Conservation (phyloP, 2,113 vertebrate species). For the Corvus moneduloides region DNA sequence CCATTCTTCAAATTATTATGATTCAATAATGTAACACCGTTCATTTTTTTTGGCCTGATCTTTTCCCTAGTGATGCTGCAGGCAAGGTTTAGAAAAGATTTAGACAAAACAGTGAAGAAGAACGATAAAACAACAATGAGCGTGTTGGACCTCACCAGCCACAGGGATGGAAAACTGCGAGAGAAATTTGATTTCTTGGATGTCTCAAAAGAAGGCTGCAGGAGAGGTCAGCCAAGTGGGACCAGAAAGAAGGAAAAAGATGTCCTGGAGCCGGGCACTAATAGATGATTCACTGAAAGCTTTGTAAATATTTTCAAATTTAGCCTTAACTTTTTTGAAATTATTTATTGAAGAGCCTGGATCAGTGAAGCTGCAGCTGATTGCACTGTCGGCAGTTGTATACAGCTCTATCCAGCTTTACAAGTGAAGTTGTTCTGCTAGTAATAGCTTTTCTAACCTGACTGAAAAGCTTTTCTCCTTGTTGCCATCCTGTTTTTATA, state of each 20-base stretch:
- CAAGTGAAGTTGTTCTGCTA: slow-evolving; percentile 4
- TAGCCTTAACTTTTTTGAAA: background rate
- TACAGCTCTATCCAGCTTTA: background rate
- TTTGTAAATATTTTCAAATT: slow-evolving; percentile 48
- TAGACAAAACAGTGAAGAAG: background rate
- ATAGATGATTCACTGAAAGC: background rate
- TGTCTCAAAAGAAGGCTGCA: background rate
- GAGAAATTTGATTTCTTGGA: background rate
- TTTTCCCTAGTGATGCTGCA: background rate
- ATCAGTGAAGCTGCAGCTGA: background rate
- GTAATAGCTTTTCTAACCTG: slow-evolving; percentile 43
- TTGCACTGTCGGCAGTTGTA: background rate
- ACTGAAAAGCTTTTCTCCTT: slow-evolving; percentile 37
- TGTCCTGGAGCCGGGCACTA: background rate
- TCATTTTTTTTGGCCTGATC: background rate
- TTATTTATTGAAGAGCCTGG: background rate
- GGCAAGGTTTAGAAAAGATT: background rate
- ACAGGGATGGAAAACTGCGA: background rate
- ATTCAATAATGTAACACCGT: background rate
- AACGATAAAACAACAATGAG: background rate
- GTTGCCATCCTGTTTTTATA: background rate
- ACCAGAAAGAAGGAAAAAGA: background rate
- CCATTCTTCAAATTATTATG: background rate
- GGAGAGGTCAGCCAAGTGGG: background rate
- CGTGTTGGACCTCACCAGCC: background rate